Base-by-base conservation (phyloP, 2,797 vertebrate genomes). In the Vultur gryphus region DNA sequence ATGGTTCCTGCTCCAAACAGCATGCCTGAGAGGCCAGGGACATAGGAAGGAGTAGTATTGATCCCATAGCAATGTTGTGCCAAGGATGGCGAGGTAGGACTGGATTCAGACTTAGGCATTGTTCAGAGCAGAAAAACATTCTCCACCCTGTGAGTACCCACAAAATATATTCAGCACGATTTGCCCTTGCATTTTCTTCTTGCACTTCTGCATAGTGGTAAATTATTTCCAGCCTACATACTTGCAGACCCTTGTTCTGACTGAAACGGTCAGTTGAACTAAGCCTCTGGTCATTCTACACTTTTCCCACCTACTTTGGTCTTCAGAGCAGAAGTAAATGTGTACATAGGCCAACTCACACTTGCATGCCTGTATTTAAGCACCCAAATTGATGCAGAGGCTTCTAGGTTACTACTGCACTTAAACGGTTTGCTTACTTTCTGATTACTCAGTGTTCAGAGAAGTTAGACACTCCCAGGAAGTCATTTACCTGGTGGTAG, bases 141-240 rank as follows among this genome's bases (percentile, higher is more conserved):
- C 12, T 73, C 20, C 17, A 23, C 12, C 9, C 15, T 17, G 33
- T 1, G 7, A n/a, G 6, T 35, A 26, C 39, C 16, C 4, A 1
- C 3, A 5, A 62, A 67, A 69, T 9, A 4, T 1, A 57, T 46
- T 19, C 41, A 46, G 7, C 15, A 37, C 1, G 2, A 49, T 83
- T 82, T 77, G 7, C 31, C 21, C 11, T 73, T 43, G 9, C 10
- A 21, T 43, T 44, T 84, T 39, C 10, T 77, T 65, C 23, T 78
- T 41, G 11, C 5, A 5, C 64, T 73, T 67, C 69, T 84, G 24
- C 8, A 7, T 0, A 18, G 21, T 12, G 37, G 14, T 31, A 64
- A 39, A 37, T 35, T 35, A n/a, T 41, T 87, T 49, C 35, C 55
- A 82, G 24, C 15, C n/a, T 39, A 14, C 17, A 3, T 16, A 7